These are phyloP conservation scores for Aurelia sp. DNA, from an alignment of 30 jellyfish, hydroid and myxozoan genomes.

Conservation along the genomic window DNA sequence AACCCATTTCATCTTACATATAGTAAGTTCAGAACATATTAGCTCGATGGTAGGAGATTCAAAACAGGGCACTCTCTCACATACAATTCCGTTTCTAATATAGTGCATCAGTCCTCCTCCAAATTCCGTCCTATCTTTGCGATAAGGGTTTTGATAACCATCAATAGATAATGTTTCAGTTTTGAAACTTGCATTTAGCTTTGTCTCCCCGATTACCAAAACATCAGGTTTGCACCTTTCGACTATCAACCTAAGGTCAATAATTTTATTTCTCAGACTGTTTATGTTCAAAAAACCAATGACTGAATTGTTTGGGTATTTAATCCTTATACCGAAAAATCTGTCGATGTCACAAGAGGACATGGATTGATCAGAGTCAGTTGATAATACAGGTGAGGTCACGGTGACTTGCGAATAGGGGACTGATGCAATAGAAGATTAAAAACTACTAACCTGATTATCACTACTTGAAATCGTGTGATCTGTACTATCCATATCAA, in stretches of 20 bases:
- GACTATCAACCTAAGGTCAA: slow-evolving; percentile 19
- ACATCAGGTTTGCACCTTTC: slow-evolving; percentile 23
- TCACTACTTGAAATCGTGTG: too few relatives aligned
- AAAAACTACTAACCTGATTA: too few relatives aligned
- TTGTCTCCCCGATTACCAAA: slow-evolving; percentile 20
- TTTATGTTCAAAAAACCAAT: slow-evolving; percentile 14
- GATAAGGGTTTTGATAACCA: slow-evolving; percentile 25
- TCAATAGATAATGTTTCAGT: neutral
- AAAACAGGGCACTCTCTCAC: neutral
- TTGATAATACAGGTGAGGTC: too few relatives aligned
- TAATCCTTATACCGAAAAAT: slow-evolving; percentile 1
- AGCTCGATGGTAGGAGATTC: slow-evolving; percentile 4
- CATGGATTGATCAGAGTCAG: neutral
- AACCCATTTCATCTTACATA: slow-evolving; percentile 30
- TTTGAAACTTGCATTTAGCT: slow-evolving; percentile 15
- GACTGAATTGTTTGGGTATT: slow-evolving; percentile 10
- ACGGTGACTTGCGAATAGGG: too few relatives aligned
- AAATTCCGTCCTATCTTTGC: slow-evolving; percentile 19
- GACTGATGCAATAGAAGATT: too few relatives aligned
- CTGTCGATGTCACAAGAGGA: slow-evolving; percentile 11
- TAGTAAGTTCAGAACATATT: slow-evolving; percentile 25
- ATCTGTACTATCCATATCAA: too few relatives aligned
- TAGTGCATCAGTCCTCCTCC: slow-evolving; percentile 50
- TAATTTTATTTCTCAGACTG: slow-evolving; percentile 19
- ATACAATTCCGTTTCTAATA: slow-evolving; percentile 23